Percentiles rank a stretch among this genome's conserved stretches.
Conservation (phyloP, 2,888 invertebrate species). For the Nasonia oneida region DNA sequence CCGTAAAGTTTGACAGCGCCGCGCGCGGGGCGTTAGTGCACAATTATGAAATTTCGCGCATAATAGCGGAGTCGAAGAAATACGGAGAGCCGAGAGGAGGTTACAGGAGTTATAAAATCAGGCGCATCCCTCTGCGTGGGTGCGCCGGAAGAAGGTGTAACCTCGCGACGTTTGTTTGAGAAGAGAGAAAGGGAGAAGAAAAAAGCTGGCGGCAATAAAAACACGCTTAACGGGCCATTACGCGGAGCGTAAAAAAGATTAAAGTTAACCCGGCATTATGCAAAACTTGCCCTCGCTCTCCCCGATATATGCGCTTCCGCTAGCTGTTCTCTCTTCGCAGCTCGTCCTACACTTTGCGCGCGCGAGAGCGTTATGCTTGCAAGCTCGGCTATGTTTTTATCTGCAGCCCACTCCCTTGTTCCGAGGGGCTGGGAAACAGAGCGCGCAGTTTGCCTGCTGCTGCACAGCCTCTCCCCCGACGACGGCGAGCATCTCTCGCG, state of each 20-base stretch:
- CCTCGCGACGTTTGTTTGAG: slow-evolving; percentile 18
- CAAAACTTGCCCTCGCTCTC: slow-evolving; percentile 67
- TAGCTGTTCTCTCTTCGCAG: background rate
- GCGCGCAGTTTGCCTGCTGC: background rate
- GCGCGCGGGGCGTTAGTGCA: background rate
- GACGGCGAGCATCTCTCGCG: slow-evolving; percentile 34
- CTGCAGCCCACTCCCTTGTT: slow-evolving; percentile 1
- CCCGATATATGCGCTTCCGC: background rate
- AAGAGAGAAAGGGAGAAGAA: background rate
- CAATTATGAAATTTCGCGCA: slow-evolving; percentile 46
- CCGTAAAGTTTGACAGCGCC: background rate
- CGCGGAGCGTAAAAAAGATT: slow-evolving; percentile 74
- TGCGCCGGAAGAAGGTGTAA: background rate
- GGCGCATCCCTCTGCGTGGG: background rate
- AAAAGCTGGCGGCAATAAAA: slow-evolving; percentile 63
- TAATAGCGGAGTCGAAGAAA: slow-evolving; percentile 2
- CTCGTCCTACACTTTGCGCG: no score
- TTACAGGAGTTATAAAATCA: slow-evolving; percentile 46
- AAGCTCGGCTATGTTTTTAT: background rate
- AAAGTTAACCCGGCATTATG: slow-evolving; percentile 75
- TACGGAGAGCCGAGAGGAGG: slow-evolving; percentile 17
- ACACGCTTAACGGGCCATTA: slow-evolving; percentile 73
- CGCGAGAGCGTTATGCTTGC: background rate
- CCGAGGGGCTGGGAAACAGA: background rate
- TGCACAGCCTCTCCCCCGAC: background rate